Base-by-base conservation (phyloP, 2,113 vertebrate species). In the Sylvilagus bachmani region DNA sequence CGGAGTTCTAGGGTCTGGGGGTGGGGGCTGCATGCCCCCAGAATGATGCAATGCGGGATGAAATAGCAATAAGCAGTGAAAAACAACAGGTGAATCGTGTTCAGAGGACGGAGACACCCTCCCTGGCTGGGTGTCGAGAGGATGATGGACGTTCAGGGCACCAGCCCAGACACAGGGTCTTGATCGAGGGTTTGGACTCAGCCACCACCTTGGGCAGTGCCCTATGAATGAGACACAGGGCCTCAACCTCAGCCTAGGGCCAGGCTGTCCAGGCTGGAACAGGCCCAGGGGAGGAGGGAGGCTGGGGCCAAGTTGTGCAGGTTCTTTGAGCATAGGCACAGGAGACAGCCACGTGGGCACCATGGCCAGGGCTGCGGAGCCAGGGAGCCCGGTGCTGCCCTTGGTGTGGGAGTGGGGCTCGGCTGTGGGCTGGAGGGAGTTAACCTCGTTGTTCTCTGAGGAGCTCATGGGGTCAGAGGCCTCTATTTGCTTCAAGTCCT, bases 281-380 rank as follows among this genome's bases (percentile, higher is more conserved):
- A 2, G 21, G 58, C 25, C 66, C 5, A 0, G 33, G 24, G 70
- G 25, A 1, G 14, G 17, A 81, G 31, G 21, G 51, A 38, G 31
- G 9, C 12, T 83, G 31, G 22, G 33, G 51, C 44, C 27, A 33
- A 38, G 36, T 0, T 2, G 29, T 66, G 33, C 33, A 22, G 49
- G 55, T 29, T 11, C 0, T 0, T 6, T 64, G 69, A 33, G 8
- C 49, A 8, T 0, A 44, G 38, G 36, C 38, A 25, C 0, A 0
- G 31, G 27, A 21, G 10, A 55, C n/a, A 8, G 29, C 73, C 13
- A 0, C 0, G 0, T 4, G 16, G 22, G 44, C 14, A 17, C 6
- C 0, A 0, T 3, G 25, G 49, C 5, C 55, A 12, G 11, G 62
- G 36, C 69, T 16, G 25, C 64, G 6, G 6, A 73, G 0, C 71